phyloP scores from a whole-genome alignment of 2,888 invertebrate genomes.

The Agonopterix arenella region DNA sequence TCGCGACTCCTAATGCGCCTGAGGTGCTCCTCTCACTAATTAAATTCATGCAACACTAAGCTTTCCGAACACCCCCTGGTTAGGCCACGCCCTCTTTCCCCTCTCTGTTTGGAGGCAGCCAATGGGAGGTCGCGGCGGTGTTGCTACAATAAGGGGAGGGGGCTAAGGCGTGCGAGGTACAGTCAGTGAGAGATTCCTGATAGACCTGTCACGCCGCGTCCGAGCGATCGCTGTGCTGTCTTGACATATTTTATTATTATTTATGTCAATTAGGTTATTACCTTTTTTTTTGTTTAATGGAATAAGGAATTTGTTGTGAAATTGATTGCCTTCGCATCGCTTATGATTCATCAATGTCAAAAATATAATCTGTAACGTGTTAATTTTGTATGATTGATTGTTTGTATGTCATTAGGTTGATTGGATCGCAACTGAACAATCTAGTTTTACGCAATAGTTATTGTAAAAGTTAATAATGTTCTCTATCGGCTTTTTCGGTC shows the following conservation, averaged over 20 bases:
- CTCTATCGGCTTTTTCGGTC: conserved; percentile 26
- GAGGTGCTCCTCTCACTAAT: conserved; percentile 75
- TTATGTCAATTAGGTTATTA: conserved; percentile 77
- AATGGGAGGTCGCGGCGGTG: conserved; percentile 34
- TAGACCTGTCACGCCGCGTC: conserved; percentile 74
- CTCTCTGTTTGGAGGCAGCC: conserved; percentile 26
- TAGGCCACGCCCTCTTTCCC: conserved; percentile 32
- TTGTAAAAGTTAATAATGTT: conserved; percentile 35
- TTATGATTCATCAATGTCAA: conserved; percentile 76
- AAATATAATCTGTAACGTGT: conserved; percentile 70
- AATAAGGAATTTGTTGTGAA: conserved; percentile 74
- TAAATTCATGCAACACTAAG: conserved; percentile 77
- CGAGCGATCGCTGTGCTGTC: conserved; percentile 69
- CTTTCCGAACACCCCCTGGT: conserved; percentile 44
- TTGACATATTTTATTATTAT: conserved; percentile 77
- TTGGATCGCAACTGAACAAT: conserved; percentile 42
- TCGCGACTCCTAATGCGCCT: conserved; percentile 75
- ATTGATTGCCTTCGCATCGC: conserved; percentile 73
- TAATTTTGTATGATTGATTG: conserved; percentile 74
- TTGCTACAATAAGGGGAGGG: conserved; percentile 29
- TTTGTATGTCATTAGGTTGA: conserved; percentile 57
- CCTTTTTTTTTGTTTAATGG: conserved; percentile 72
- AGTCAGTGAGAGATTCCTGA: conserved; percentile 66
- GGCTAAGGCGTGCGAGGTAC: conserved; percentile 28
- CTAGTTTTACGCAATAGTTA: conserved; percentile 68